A percentile compares a stretch with the other conserved stretches of the same genome.
Conservation (phyloP, 2,888 invertebrate species). For the Drosophila monieri region DNA sequence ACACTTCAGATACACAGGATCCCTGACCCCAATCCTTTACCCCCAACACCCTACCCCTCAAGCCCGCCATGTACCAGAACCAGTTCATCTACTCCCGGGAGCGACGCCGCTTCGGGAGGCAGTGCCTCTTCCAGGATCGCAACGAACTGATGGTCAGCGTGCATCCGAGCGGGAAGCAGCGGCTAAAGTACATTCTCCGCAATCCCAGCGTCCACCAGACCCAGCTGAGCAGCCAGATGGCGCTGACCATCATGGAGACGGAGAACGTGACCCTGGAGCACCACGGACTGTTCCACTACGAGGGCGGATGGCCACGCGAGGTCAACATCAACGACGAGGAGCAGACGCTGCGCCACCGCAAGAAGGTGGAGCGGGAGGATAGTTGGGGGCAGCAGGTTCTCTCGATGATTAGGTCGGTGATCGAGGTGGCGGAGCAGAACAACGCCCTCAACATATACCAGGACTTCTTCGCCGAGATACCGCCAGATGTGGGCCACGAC, state of each 20-base stretch:
- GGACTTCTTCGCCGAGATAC: constrained; percentile 88
- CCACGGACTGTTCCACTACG: constrained; percentile 89
- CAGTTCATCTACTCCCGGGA: constrained; percentile 82
- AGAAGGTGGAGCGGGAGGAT: constrained; percentile 92
- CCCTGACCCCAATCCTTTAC: neutral
- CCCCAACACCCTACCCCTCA: neutral
- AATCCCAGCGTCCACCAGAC: constrained; percentile 86
- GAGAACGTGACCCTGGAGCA: constrained; percentile 76
- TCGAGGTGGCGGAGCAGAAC: constrained; percentile 86
- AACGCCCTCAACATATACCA: constrained; percentile 92
- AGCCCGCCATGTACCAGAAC: constrained; percentile 58
- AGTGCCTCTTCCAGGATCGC: constrained; percentile 88
- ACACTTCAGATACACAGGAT: neutral
- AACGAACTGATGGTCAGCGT: constrained; percentile 87
- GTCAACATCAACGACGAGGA: constrained; percentile 88
- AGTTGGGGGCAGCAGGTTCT: constrained; percentile 87
- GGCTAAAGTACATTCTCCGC: constrained; percentile 85
- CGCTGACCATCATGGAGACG: constrained; percentile 73
- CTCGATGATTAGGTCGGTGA: constrained; percentile 56
- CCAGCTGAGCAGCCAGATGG: constrained; percentile 86
- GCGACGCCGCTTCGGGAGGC: constrained; percentile 89
- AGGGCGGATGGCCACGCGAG: constrained; percentile 95
- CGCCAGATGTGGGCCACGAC: constrained; percentile 81
- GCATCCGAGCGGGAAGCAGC: constrained; percentile 85
- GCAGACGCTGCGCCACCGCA: constrained; percentile 89